Percentiles rank a stretch among this genome's conserved stretches.
Conservation (phyloP, 2,888 invertebrate genomes). For the Drepanosiphum platanoidis region DNA sequence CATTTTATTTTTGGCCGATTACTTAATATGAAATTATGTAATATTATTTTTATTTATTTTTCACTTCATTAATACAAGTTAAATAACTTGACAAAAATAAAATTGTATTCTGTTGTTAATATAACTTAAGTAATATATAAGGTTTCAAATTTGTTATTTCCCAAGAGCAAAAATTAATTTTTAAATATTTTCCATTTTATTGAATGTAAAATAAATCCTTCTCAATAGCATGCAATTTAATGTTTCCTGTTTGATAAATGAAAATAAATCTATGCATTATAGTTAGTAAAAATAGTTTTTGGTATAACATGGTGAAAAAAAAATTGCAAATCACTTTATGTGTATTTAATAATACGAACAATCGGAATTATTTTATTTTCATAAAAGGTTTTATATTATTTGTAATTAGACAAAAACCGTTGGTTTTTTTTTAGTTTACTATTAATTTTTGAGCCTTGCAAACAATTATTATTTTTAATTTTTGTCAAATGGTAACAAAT, state of each 20-base stretch:
- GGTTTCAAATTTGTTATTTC: not conserved
- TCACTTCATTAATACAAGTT: too few relatives aligned
- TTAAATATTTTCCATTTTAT: not conserved
- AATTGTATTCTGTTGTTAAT: not conserved
- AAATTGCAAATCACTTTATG: not conserved
- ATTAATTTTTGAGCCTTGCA: too few relatives aligned
- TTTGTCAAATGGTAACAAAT: too few relatives aligned
- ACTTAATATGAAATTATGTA: too few relatives aligned
- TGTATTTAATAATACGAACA: not conserved
- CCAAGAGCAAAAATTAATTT: too few relatives aligned
- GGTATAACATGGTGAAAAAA: not conserved
- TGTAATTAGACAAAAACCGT: not conserved
- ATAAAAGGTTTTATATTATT: not conserved
- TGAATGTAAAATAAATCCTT: too few relatives aligned
- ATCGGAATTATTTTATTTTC: not conserved
- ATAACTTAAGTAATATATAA: not conserved
- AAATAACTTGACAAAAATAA: too few relatives aligned
- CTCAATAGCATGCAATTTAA: too few relatives aligned
- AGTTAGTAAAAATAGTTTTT: not conserved
- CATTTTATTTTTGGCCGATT: constrained; percentile 5
- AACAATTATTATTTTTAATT: too few relatives aligned
- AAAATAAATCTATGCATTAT: not conserved
- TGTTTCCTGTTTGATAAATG: not conserved
- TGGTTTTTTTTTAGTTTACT: too few relatives aligned
- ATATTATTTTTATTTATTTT: too few relatives aligned